Conservation (phyloP, 1,140 invertebrate species). For the Helicoverpa zea region DNA sequence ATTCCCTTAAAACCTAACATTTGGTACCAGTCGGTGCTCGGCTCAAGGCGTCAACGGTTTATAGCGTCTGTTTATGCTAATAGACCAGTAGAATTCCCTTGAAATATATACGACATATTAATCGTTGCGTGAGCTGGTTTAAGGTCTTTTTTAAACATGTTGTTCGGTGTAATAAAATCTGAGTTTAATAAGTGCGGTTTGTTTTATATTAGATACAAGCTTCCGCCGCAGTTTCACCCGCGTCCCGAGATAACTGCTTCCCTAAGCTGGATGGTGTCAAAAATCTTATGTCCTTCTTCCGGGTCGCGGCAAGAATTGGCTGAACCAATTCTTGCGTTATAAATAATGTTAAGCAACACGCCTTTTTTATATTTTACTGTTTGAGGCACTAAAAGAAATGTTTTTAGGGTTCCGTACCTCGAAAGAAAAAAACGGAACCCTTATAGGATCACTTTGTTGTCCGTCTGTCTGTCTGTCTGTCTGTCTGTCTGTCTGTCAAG, state of each 20-base stretch:
- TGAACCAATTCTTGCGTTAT: not conserved
- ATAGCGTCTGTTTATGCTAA: conserved; percentile 46
- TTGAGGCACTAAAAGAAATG: too few relatives aligned
- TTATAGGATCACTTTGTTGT: too few relatives aligned
- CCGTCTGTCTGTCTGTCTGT: too few relatives aligned
- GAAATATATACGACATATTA: conserved; percentile 48
- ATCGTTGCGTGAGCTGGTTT: conserved; percentile 40
- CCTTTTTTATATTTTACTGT: too few relatives aligned
- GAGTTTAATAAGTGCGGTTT: not conserved
- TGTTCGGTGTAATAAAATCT: conserved; percentile 2
- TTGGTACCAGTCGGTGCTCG: conserved; percentile 32
- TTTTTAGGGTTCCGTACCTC: too few relatives aligned
- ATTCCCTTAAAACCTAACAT: conserved; percentile 36
- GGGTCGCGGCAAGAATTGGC: too few relatives aligned
- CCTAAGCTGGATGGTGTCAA: too few relatives aligned
- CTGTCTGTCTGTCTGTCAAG: too few relatives aligned
- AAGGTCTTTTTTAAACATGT: not conserved
- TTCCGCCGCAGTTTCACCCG: too few relatives aligned
- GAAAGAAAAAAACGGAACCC: too few relatives aligned
- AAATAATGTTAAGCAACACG: not conserved
- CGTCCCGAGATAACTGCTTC: too few relatives aligned
- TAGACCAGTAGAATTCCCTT: conserved; percentile 33
- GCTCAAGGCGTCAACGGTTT: conserved; percentile 46
- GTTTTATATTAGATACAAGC: not conserved
- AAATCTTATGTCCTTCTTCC: not conserved